Evolutionary conservation across 2,888 invertebrate genomes (phyloP), one percentile per base, ranked within the genome.

Genomic region (Ophioninae sp.): DNA sequence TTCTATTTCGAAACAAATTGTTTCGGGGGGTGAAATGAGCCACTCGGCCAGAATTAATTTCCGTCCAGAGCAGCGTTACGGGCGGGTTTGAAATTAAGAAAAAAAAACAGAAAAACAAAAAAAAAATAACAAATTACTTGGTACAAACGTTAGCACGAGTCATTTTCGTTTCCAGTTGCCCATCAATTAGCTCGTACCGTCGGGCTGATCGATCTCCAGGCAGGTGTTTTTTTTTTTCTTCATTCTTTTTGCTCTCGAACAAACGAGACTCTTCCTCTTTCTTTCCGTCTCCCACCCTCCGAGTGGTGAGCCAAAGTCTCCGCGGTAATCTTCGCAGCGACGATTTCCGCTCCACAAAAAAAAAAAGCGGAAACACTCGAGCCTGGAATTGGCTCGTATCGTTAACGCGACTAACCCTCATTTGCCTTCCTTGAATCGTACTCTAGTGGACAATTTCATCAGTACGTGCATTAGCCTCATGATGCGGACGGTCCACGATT

Each of bases 271-370:
- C n/a, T n/a, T n/a, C n/a, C n/a, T n/a, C n/a, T 20, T n/a, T 22
- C 13, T 59, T 59, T 20, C n/a, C n/a, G n/a, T n/a, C n/a, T n/a
- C n/a, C n/a, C n/a, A n/a, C n/a, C n/a, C n/a, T n/a, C n/a, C n/a
- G n/a, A n/a, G n/a, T n/a, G n/a, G n/a, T n/a, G n/a, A n/a, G n/a
- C n/a, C n/a, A n/a, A n/a, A n/a, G n/a, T n/a, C n/a, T n/a, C n/a
- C n/a, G n/a, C n/a, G n/a, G n/a, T 69, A 80, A 79, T 80, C 75
- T 77, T 68, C 44, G 83, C 78, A 83, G 78, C 77, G 77, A 79
- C 69, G 61, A 76, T 72, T 83, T 83, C 83, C 77, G 65, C 77
- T 77, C 64, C n/a, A 22, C 58, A n/a, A n/a, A n/a, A 59, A 64
- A 44, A 39, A 37, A 44, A 10, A 10, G 61, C 9, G 13, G 22